Percentiles rank a stretch among this genome's conserved stretches.
phyloP scores from a whole-genome alignment of 2,113 vertebrate genomes.

The Pelodiscus sinensis region DNA sequence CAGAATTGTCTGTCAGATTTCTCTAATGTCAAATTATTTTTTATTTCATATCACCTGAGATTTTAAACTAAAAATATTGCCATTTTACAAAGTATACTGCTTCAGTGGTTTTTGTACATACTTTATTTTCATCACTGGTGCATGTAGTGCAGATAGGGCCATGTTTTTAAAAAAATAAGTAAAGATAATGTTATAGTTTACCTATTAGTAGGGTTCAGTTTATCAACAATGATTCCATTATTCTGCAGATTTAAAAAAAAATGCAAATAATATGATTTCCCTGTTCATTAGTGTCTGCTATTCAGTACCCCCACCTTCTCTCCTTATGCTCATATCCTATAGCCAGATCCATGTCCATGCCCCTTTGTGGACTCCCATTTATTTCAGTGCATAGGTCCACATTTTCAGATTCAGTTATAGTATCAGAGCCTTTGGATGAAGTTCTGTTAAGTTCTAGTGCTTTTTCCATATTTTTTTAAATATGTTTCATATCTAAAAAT shows the following conservation, averaged over 20 bases:
- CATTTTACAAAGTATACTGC: neutral
- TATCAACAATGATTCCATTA: neutral
- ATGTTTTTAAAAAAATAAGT: neutral
- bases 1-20: accelerated
- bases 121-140: neutral
- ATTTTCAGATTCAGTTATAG: neutral
- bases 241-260: neutral
- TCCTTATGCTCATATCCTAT: accelerated
- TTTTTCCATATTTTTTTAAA: neutral
- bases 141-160: neutral
- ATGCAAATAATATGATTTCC: neutral
- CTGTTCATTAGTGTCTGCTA: neutral
- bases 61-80: neutral
- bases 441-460: neutral
- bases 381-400: neutral
- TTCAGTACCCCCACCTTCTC: accelerated
- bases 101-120: neutral
- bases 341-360: accelerated
- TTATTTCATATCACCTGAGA: neutral
- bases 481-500: neutral
- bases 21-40: neutral
- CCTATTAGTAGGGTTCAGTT: neutral
- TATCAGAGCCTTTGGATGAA: neutral
- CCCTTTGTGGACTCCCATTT: neutral
- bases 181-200: neutral